Base-by-base conservation (phyloP, 92 coral and sea anemone genomes). In the Porites rus region DNA sequence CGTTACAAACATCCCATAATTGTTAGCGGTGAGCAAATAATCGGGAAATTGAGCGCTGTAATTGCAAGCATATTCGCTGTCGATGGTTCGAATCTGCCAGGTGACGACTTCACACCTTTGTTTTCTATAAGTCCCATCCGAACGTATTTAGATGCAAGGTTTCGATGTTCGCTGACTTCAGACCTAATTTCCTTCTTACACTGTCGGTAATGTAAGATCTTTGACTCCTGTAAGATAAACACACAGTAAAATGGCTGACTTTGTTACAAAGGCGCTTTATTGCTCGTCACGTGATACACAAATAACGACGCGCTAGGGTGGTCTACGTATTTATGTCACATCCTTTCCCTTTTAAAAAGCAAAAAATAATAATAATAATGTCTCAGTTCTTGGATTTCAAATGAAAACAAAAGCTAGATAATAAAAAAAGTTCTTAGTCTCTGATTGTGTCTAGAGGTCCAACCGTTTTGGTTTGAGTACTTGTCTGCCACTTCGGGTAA, bases 101-200 rank as follows among this genome's bases (percentile, higher is more conserved):
- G 67, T 65, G 3, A 78, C 87, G 59, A 91, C 90, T 75, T 88
- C 86, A 67, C 96, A 91, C 68, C 72, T 67, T 59, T 91, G 90
- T 52, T 87, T 80, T 72, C 87, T 78, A 82, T 67, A 91, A 10
- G 80, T 78, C 20, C 76, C 16, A 11, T 93, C 83, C 90, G 50
- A 93, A 91, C 6, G 92, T 93, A 61, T 91, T 91, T 18, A 93
- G 82, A 52, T 88, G 93, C 25, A 93, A 46, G 16, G 90, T 93
- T 66, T 93, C 92, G n/a, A 21, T 79, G 20, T 63, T 68, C 38
- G 53, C 50, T 51, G 94, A 65, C 78, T 83, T 91, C 20, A 94
- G 71, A 24, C 87, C 75, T 43, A 91, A 78, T 19, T 81, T 72
- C 58, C 84, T 17, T 14, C 74, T 86, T 52, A 91, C 24, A 50